These are phyloP conservation scores for Akabosia matsudoensis DNA, from an alignment of 1,140 invertebrate genomes.

Conservation along the genomic window DNA sequence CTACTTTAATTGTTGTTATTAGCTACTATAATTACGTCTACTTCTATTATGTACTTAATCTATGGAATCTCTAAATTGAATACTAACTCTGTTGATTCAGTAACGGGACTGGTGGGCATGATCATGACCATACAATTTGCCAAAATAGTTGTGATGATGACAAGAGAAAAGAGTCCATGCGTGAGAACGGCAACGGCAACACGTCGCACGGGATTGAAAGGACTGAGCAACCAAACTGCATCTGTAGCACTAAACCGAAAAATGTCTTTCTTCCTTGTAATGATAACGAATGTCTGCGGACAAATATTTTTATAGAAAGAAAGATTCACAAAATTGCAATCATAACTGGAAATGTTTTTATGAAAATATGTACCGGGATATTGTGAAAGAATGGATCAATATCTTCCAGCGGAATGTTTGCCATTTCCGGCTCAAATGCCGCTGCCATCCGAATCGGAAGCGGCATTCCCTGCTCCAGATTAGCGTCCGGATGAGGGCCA, in stretches of 20 bases:
- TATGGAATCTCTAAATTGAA: too few species aligned
- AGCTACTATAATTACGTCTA: too few species aligned
- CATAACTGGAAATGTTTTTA: not conserved
- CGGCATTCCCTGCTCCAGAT: constrained; percentile 62
- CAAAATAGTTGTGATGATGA: constrained; percentile 96
- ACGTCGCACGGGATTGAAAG: constrained; percentile 82
- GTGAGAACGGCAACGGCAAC: constrained; percentile 96
- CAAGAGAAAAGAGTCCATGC: constrained; percentile 94
- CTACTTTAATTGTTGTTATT: too few species aligned
- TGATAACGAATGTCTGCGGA: constrained; percentile 93
- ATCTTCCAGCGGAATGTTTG: constrained; percentile 91
- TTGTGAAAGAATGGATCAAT: constrained; percentile 90
- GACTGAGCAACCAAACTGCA: constrained; percentile 89
- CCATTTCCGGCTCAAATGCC: constrained; percentile 83
- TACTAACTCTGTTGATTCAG: constrained; percentile 87
- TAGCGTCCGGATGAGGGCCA: constrained; percentile 13
- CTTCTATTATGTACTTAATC: too few species aligned
- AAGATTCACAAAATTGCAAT: too few species aligned
- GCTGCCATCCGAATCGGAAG: constrained; percentile 83
- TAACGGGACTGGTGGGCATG: constrained; percentile 84
- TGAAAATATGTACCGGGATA: constrained; percentile 48
- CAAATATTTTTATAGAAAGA: too few species aligned
- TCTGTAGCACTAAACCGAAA: constrained; percentile 96
- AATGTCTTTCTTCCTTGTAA: constrained; percentile 97
- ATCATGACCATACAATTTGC: constrained; percentile 98